Base-by-base conservation (phyloP, 2,797 vertebrate species). In the Mus spretus region DNA sequence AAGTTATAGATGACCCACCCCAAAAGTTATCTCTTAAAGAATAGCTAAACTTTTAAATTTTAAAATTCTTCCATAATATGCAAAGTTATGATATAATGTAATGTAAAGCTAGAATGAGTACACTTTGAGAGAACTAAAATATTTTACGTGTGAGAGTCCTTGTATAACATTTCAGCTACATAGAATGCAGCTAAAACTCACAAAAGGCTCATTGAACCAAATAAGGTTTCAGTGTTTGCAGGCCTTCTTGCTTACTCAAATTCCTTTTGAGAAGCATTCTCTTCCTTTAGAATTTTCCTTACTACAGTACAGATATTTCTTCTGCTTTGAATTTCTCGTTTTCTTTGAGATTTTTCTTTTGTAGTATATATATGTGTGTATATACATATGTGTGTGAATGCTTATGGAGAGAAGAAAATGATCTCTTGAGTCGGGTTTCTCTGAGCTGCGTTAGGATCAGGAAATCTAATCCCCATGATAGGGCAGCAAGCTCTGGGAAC, bases 11-110 rank as follows among this genome's bases (percentile, higher is more conserved):
- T 88, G 9, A 53, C 20, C 44, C 44, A 44, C 6, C 70, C 72
- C 31, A 91, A 93, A 93, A 78, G 26, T 82, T 34, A 82, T 44
- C 44, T 44, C 44, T 85, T 7, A 95, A 6, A 91, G 53, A 94
- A 47, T 83, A 31, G 4, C 20, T 44, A 85, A 90, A 59, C 26
- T 92, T 91, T 70, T 95, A 94, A 85, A 80, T 61, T 81, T 81
- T 77, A 85, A 91, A 96, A 78, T 86, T 94, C 65, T 93, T 90
- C 65, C 85, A 85, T 72, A 74, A 75, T 55, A 95, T 63, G 59
- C 5, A 94, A 75, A 92, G 74, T 53, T 93, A 90, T 50, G 9
- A 89, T 40, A 85, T 26, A 91, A 90, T 85, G 5, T 89, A 37
- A 92, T 67, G n/a, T 28, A 87, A 97, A 80, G 34, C 8, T 91